These are phyloP conservation scores for Napeogenes sylphis DNA, from an alignment of 2,888 invertebrate species.

Conservation along the genomic window DNA sequence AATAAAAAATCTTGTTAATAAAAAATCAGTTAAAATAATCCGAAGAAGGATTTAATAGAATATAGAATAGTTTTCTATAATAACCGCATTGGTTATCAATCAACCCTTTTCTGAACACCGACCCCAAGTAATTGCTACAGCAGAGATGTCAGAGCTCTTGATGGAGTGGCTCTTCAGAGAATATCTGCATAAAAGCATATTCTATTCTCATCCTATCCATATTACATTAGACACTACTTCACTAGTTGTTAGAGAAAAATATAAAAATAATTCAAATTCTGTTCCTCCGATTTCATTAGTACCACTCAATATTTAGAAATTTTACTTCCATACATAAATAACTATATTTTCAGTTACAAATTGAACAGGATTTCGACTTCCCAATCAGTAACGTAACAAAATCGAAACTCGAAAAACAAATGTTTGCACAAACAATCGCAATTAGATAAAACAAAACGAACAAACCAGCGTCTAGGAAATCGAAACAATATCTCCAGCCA, in stretches of 20 bases:
- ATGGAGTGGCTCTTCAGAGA: not conserved
- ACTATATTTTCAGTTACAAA: too few species aligned
- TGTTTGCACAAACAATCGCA: slow-evolving; percentile 40
- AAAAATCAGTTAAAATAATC: not conserved
- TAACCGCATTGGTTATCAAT: not conserved
- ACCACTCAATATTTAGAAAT: too few species aligned
- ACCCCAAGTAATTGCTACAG: slow-evolving; percentile 4
- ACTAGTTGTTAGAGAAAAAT: too few species aligned
- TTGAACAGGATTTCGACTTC: not conserved
- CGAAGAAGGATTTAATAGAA: not conserved
- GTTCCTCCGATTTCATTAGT: too few species aligned
- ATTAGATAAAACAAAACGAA: slow-evolving; percentile 37
- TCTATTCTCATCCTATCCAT: not conserved
- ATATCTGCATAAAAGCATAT: not conserved
- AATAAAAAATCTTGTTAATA: too few species aligned
- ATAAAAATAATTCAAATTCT: too few species aligned
- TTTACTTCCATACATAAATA: too few species aligned
- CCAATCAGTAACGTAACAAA: slow-evolving; percentile 8
- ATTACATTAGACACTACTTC: not conserved
- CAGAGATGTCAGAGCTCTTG: not conserved
- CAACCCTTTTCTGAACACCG: not conserved
- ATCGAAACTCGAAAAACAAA: slow-evolving; percentile 31
- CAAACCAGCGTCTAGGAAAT: slow-evolving; percentile 32
- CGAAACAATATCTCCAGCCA: slow-evolving; percentile 33
- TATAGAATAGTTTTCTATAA: not conserved